Conservation (phyloP, 2,888 invertebrate genomes). For the Rhopalosiphum nymphaeae region DNA sequence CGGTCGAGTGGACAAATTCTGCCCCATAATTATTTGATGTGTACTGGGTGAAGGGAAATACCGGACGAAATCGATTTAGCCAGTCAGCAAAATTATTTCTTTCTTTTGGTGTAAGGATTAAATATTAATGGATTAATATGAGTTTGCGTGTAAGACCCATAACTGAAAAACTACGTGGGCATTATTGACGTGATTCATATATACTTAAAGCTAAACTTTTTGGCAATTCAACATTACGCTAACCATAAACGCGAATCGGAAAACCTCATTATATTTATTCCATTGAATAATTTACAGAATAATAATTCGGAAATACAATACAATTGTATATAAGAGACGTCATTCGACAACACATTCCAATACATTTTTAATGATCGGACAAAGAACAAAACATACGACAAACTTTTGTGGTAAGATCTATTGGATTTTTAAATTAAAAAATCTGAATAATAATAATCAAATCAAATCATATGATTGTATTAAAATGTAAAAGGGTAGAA, state of each 20-base stretch:
- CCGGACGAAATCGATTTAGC: constrained; percentile 52
- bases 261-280: constrained; percentile 29
- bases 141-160: constrained; percentile 45
- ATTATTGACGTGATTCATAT: constrained; percentile 46
- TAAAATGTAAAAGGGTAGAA: background rate
- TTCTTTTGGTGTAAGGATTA: constrained; percentile 36
- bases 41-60: constrained; percentile 18
- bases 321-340: background rate
- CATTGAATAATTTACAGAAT: constrained; percentile 29
- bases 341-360: background rate
- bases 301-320: constrained; percentile 1
- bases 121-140: constrained; percentile 57
- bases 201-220: background rate
- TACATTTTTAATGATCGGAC: background rate
- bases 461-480: background rate
- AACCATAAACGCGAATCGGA: constrained; percentile 27
- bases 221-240: constrained; percentile 15
- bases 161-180: background rate
- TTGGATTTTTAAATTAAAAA: background rate
- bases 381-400: background rate
- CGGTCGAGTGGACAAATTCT: constrained; percentile 58
- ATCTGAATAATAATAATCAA: background rate
- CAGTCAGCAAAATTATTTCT: constrained; percentile 59
- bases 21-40: constrained; percentile 59
- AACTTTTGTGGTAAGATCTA: background rate